Percentiles rank a stretch among this genome's conserved stretches.
phyloP scores from a whole-genome alignment of 1,140 invertebrate species.

The Telenomus remus region DNA sequence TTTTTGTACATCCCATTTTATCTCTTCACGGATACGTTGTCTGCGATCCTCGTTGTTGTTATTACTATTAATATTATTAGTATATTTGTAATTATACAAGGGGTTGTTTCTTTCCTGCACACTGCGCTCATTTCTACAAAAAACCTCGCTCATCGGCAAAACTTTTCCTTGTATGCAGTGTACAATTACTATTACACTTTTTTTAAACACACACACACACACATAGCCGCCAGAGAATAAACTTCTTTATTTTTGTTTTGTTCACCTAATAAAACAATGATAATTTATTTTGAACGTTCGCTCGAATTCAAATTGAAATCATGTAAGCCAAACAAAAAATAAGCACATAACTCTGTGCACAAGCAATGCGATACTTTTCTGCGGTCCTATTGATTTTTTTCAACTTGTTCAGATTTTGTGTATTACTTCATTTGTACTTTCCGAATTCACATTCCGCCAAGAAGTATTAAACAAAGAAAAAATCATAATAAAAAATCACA shows the following conservation, averaged over 20 bases:
- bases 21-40: constrained; percentile 18
- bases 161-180: constrained; percentile 45
- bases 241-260: constrained; percentile 27
- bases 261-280: constrained; percentile 20
- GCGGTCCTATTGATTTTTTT: neutral
- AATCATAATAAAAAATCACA: no score
- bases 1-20: constrained; percentile 25
- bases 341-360: no score
- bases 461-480: no score
- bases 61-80: constrained; percentile 48
- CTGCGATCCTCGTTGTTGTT: constrained; percentile 48
- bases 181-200: constrained; percentile 27
- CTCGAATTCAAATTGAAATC: constrained; percentile 14
- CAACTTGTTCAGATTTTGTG: neutral
- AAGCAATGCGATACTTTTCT: neutral
- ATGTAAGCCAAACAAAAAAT: no score
- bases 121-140: constrained; percentile 47
- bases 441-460: no score
- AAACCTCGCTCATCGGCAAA: constrained; percentile 50
- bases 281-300: constrained; percentile 15
- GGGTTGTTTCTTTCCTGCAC: constrained; percentile 49
- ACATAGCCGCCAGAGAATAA: constrained; percentile 4
- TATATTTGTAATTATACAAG: constrained; percentile 42
- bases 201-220: no score
- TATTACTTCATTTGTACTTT: constrained; percentile 13